Percentiles rank a stretch among this genome's conserved stretches.
Conservation (phyloP, 2,797 vertebrate genomes). For the Enoplosus armatus region DNA sequence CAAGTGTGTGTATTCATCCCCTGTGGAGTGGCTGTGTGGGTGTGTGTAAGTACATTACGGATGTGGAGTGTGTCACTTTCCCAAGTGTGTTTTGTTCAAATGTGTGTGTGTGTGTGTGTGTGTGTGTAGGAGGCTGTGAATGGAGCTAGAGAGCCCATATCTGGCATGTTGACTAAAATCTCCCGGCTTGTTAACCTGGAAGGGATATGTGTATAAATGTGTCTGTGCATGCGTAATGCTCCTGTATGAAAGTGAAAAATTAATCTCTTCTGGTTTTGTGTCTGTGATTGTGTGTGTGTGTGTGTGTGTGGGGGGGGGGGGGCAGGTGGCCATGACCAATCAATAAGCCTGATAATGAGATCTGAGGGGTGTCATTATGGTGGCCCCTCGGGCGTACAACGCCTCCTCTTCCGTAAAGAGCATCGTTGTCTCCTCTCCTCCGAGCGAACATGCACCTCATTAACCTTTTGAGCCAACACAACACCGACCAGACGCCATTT, state of each 20-base stretch:
- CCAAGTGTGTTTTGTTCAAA: slow-evolving; percentile 41
- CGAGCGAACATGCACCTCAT: slow-evolving; percentile 74
- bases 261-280: neutral
- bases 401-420: slow-evolving; percentile 79
- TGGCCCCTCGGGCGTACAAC: slow-evolving; percentile 60
- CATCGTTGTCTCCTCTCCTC: slow-evolving; percentile 68
- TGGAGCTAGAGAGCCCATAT: slow-evolving; percentile 23
- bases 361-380: slow-evolving; percentile 81
- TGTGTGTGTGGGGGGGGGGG: slow-evolving; percentile 37
- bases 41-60: slow-evolving; percentile 41
- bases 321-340: slow-evolving; percentile 82
- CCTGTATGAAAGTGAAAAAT: slow-evolving; percentile 16
- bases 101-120: slow-evolving; percentile 34
- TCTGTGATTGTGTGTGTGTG: slow-evolving; percentile 14
- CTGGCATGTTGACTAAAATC: slow-evolving; percentile 27
- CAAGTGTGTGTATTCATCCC: slow-evolving; percentile 29
- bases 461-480: slow-evolving; percentile 80
- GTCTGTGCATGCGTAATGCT: neutral
- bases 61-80: slow-evolving; percentile 54
- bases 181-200: slow-evolving; percentile 30
- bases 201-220: slow-evolving; percentile 1
- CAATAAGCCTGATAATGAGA: slow-evolving; percentile 88
- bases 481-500: slow-evolving; percentile 47
- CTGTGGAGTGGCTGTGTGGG: slow-evolving; percentile 60
- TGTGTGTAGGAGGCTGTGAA: slow-evolving; percentile 51